Evolutionary conservation across 2,797 vertebrate species (phyloP).

Genomic region (Gorsachius magnificus): DNA sequence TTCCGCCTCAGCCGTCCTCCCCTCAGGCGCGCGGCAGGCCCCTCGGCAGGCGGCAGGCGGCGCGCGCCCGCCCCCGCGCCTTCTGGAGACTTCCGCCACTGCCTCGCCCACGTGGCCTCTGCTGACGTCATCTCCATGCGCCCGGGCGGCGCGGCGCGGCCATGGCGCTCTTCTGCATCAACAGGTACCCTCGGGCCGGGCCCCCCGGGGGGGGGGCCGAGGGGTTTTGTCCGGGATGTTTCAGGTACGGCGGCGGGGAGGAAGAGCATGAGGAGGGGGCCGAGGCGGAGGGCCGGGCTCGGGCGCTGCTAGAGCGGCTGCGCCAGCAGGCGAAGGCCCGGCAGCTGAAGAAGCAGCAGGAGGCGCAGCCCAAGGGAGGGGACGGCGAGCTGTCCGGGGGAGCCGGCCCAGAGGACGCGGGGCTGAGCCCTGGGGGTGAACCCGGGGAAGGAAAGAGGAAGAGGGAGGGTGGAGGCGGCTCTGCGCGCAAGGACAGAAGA

Average conservation of each 20-base stretch:
- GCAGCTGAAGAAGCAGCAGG: slow-evolving; percentile 67
- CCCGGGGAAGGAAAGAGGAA: neutral
- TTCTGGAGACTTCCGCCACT: fast-evolving
- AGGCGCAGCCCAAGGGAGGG: neutral
- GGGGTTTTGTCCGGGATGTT: neutral
- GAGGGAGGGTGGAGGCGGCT: neutral
- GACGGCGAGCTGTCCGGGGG: neutral
- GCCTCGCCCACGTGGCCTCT: fast-evolving
- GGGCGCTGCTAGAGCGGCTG: slow-evolving; percentile 81
- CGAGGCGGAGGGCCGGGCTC: slow-evolving; percentile 60
- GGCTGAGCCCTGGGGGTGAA: neutral
- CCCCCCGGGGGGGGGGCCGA: too few species aligned
- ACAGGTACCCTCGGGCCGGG: neutral
- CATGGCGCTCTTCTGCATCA: slow-evolving; percentile 51
- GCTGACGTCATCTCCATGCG: neutral
- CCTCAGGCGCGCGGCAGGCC: neutral
- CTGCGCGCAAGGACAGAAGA: neutral
- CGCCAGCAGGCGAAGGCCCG: slow-evolving; percentile 82
- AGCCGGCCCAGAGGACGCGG: slow-evolving; percentile 69
- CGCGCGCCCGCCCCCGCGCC: fast-evolving
- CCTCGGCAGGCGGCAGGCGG: too few species aligned
- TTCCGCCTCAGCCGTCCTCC: neutral
- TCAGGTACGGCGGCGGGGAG: slow-evolving; percentile 82
- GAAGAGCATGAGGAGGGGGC: slow-evolving; percentile 24
- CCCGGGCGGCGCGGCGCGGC: neutral